Conservation (phyloP, 2,888 invertebrate species). For the Dryococelus australis region DNA sequence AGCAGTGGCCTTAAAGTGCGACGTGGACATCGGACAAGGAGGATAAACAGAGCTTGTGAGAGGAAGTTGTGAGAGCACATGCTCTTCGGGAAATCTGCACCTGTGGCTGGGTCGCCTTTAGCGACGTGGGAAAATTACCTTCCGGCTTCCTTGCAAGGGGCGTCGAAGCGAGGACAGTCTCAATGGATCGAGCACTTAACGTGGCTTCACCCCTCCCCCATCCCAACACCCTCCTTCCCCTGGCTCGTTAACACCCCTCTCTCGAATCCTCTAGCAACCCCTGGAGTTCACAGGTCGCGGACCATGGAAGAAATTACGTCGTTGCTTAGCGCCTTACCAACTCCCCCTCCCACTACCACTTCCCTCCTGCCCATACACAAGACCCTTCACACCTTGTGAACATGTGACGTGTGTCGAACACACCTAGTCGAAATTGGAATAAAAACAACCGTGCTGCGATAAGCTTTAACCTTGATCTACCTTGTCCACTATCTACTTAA, state of each 20-base stretch:
- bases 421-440: too few relatives aligned
- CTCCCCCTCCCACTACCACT: too few relatives aligned
- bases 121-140: background rate
- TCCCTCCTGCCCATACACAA: too few relatives aligned
- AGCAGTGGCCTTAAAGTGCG: too few relatives aligned
- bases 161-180: background rate
- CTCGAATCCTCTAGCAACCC: background rate
- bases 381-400: too few relatives aligned
- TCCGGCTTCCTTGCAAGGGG: background rate
- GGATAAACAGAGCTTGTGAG: too few relatives aligned
- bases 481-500: too few relatives aligned
- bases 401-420: too few relatives aligned
- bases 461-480: too few relatives aligned
- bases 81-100: background rate
- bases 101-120: background rate
- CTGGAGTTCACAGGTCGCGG: background rate
- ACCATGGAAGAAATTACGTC: background rate
- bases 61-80: too few relatives aligned
- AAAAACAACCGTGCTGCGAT: too few relatives aligned
- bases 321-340: background rate
- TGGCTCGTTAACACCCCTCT: background rate
- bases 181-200: conserved; percentile 16
- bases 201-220: background rate
- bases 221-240: background rate
- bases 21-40: too few relatives aligned